Conservation (phyloP, 2,113 vertebrate species). For the Phaetusa simplex region DNA sequence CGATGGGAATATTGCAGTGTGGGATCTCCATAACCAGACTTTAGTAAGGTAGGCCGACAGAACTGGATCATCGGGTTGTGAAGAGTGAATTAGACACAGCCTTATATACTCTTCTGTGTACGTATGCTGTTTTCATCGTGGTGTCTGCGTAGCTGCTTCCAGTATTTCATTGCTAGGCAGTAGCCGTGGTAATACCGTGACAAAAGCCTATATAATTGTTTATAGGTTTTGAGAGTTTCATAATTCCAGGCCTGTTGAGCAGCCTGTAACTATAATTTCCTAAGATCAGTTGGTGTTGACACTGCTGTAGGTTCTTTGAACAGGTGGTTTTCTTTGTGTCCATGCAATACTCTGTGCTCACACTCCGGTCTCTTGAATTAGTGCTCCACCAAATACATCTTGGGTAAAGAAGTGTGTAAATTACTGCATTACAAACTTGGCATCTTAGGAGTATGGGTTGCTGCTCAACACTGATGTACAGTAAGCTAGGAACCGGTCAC, state of each 20-base stretch:
- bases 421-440: background rate
- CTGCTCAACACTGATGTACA: background rate
- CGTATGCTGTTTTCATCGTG: background rate
- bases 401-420: background rate
- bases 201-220: background rate
- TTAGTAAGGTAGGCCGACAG: constrained; percentile 78
- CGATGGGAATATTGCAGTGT: constrained; percentile 85
- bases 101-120: background rate
- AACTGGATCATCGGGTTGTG: background rate
- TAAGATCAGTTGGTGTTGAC: background rate
- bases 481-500: background rate
- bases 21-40: constrained; percentile 88
- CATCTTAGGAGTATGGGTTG: background rate
- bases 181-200: background rate
- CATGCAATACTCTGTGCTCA: background rate
- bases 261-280: background rate
- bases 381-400: background rate
- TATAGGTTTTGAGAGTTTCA: background rate
- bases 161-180: background rate
- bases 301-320: background rate
- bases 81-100: background rate
- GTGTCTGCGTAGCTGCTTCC: background rate
- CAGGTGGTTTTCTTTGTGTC: background rate
- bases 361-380: background rate
- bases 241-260: background rate